These are phyloP conservation scores for Dryocosmus kuriphilus DNA, from an alignment of 2,888 invertebrate genomes.

Conservation along the genomic window DNA sequence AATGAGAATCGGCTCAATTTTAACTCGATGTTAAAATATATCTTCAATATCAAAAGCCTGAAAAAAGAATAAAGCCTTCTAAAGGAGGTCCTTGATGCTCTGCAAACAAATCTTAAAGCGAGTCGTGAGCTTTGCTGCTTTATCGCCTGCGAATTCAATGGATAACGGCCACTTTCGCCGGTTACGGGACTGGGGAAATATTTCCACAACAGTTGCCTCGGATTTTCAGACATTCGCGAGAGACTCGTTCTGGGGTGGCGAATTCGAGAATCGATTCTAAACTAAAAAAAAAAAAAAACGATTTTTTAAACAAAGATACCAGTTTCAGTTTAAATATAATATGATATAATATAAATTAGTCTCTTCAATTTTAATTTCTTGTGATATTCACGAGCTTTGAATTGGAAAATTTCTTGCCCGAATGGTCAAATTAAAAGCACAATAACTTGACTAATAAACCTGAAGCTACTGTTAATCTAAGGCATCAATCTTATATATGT, in stretches of 20 bases:
- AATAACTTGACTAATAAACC: conserved; percentile 52
- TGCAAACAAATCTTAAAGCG: conserved; percentile 34
- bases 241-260: not conserved
- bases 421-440: not conserved
- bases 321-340: too few species aligned
- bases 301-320: too few species aligned
- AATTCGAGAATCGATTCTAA: not conserved
- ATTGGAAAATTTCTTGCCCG: not conserved
- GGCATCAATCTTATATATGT: conserved; percentile 11
- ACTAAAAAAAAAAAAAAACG: not conserved
- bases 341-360: too few species aligned
- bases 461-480: conserved; percentile 34
- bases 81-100: conserved; percentile 25
- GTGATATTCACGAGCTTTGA: too few species aligned
- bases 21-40: not conserved
- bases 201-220: conserved; percentile 29
- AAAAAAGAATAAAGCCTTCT: not conserved
- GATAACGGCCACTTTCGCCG: conserved; percentile 43
- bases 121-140: conserved; percentile 47
- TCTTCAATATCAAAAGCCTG: not conserved
- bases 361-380: too few species aligned
- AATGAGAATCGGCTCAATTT: not conserved
- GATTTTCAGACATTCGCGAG: conserved; percentile 25
- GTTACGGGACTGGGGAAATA: conserved; percentile 29
- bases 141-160: conserved; percentile 50